A percentile compares a stretch with the other conserved stretches of the same genome.
phyloP scores from a whole-genome alignment of 2,113 vertebrate genomes.

The Phycodurus eques region DNA sequence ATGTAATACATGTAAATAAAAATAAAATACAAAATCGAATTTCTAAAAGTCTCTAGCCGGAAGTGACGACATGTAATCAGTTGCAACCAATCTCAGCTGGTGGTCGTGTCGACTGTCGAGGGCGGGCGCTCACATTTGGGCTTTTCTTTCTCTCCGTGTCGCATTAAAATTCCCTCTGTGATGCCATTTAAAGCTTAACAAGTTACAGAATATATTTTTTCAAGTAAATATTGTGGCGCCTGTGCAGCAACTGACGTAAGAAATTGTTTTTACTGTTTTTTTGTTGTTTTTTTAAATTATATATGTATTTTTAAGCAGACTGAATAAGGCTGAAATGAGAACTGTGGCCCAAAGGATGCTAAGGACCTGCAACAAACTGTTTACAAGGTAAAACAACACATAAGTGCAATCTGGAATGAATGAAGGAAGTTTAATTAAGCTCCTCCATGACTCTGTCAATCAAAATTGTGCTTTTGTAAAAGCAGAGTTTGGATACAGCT shows the following conservation, averaged over 20 bases:
- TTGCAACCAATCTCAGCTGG: constrained; percentile 25
- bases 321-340: constrained; percentile 15
- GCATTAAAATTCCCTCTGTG: not conserved
- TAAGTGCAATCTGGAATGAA: not conserved
- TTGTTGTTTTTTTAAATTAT: not conserved
- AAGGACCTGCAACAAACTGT: constrained; percentile 24
- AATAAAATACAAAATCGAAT: not conserved
- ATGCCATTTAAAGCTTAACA: not conserved
- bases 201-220: not conserved
- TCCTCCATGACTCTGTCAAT: too few species aligned
- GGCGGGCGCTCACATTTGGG: not conserved
- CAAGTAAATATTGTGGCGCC: not conserved
- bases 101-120: not conserved
- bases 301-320: not conserved
- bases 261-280: not conserved
- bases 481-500: not conserved
- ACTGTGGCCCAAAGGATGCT: constrained; percentile 26
- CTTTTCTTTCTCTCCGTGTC: not conserved
- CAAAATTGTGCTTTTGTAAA: not conserved
- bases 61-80: constrained; percentile 1
- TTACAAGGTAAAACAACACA: constrained; percentile 25
- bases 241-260: not conserved
- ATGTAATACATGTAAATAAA: not conserved
- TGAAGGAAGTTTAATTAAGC: not conserved
- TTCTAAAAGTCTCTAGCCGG: not conserved